phyloP scores from a whole-genome alignment of 2,888 invertebrate genomes.

The Protonemura montana region DNA sequence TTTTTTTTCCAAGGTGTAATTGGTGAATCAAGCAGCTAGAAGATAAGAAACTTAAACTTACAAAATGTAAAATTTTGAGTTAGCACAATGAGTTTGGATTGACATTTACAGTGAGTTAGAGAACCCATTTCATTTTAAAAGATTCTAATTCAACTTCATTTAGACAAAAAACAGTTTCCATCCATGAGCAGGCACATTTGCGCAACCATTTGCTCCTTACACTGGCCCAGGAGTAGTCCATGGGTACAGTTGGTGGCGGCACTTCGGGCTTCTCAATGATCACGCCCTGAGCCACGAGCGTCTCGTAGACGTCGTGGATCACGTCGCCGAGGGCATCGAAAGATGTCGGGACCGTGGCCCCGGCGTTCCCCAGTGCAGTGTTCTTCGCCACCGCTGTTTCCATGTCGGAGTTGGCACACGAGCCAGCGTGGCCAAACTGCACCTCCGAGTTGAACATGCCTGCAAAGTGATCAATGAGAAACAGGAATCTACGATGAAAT shows the following conservation, averaged over 20 bases:
- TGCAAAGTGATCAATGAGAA: slow-evolving; percentile 53
- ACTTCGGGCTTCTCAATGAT: slow-evolving; percentile 90
- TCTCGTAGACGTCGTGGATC: slow-evolving; percentile 76
- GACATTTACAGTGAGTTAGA: too few species aligned
- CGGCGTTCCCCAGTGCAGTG: slow-evolving; percentile 78
- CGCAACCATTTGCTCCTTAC: slow-evolving; percentile 57
- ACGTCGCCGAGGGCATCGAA: slow-evolving; percentile 91
- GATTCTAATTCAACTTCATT: too few species aligned
- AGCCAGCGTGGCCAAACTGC: slow-evolving; percentile 99
- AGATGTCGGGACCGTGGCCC: slow-evolving; percentile 89
- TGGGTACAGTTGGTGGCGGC: slow-evolving; percentile 99
- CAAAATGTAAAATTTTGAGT: too few species aligned
- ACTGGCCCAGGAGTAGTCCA: slow-evolving; percentile 99
- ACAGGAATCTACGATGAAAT: not conserved
- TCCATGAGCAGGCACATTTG: too few species aligned
- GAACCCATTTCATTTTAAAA: too few species aligned
- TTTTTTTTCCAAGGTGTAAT: too few species aligned
- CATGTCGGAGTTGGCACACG: slow-evolving; percentile 91
- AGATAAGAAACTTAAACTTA: too few species aligned
- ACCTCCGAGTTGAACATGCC: slow-evolving; percentile 83
- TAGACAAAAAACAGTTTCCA: too few species aligned
- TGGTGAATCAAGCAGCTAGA: too few species aligned
- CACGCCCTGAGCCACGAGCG: slow-evolving; percentile 80
- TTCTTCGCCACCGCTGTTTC: slow-evolving; percentile 97
- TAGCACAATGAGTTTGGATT: too few species aligned